Conservation (phyloP, 2,113 vertebrate genomes). For the Indri indri region DNA sequence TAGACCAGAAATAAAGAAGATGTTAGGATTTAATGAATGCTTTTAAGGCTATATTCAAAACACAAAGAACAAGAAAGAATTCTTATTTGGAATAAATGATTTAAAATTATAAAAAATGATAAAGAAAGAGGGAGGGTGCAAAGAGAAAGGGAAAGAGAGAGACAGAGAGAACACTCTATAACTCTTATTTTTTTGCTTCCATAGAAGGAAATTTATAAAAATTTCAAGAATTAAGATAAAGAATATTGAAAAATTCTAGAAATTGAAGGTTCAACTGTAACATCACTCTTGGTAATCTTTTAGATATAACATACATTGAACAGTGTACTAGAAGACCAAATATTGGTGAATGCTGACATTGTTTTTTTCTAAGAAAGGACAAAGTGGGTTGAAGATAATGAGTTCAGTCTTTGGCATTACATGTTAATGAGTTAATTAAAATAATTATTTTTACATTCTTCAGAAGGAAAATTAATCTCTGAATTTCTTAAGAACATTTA, state of each 20-base stretch:
- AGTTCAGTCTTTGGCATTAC: background rate
- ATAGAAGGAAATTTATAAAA: background rate
- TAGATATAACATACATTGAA: background rate
- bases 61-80: background rate
- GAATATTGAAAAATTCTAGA: background rate
- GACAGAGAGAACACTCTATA: background rate
- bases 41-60: background rate
- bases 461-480: background rate
- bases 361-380: background rate
- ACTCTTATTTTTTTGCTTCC: background rate
- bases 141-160: background rate
- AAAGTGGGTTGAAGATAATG: background rate
- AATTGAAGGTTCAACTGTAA: background rate
- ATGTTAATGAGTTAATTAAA: background rate
- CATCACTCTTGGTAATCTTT: background rate
- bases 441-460: background rate
- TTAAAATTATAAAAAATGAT: background rate
- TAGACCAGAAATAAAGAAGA: background rate
- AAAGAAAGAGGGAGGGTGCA: too few species aligned
- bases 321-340: background rate
- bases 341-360: background rate
- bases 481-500: background rate
- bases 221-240: background rate
- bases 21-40: background rate
- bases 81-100: background rate